Evolutionary conservation across 2,113 vertebrate genomes (phyloP).

Genomic region (Seriola rivoliana): DNA sequence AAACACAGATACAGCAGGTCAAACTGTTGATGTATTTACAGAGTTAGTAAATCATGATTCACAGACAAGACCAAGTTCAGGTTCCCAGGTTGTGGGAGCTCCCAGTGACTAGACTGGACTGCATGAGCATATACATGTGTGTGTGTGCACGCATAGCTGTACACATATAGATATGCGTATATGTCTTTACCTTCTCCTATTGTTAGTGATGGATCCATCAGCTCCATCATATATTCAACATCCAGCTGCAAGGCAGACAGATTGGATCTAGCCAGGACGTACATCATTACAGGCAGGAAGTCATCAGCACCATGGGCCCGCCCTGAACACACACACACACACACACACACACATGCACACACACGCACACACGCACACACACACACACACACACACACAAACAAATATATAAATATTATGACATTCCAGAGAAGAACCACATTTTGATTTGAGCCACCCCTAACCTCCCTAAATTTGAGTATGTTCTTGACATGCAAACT

Average conservation of each 20-base stretch:
- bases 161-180: not conserved
- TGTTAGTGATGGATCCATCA: conserved; percentile 96
- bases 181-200: conserved; percentile 91
- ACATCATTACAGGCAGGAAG: conserved; percentile 98
- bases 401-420: not conserved
- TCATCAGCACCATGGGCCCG: conserved; percentile 94
- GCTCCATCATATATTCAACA: conserved; percentile 99
- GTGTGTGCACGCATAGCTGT: not conserved
- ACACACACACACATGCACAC: conserved; percentile 21
- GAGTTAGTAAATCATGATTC: too few species aligned
- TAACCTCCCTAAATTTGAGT: too few species aligned
- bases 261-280: conserved; percentile 93
- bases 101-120: too few species aligned
- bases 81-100: too few species aligned
- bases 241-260: conserved; percentile 89
- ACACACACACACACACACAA: conserved; percentile 3
- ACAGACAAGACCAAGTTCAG: too few species aligned
- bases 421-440: not conserved
- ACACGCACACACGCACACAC: conserved; percentile 42
- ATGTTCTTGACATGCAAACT: too few species aligned
- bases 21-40: too few species aligned
- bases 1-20: not conserved
- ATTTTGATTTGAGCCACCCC: not conserved
- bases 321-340: conserved; percentile 82
- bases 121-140: too few species aligned